Evolutionary conservation across 2,113 vertebrate species (phyloP).

Genomic region (Dendropsophus ebraccatus): DNA sequence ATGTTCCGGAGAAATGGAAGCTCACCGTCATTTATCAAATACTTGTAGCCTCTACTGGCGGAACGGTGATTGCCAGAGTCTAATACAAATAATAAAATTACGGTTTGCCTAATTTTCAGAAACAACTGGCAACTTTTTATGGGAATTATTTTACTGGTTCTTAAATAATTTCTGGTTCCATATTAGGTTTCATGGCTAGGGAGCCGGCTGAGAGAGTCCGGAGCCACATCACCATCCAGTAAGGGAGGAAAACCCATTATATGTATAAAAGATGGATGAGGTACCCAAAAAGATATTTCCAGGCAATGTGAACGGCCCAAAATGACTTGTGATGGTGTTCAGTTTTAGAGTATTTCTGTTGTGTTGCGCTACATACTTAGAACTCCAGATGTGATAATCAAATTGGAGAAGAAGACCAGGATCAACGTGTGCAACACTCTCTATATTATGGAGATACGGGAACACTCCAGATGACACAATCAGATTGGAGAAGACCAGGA

Average conservation of each 20-base stretch:
- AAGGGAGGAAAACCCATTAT: neutral
- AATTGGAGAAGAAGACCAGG: too few species aligned
- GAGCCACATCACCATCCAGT: slow-evolving; percentile 1
- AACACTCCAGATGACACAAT: too few species aligned
- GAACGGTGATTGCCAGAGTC: slow-evolving; percentile 16
- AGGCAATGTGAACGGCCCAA: neutral
- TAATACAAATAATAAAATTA: slow-evolving; percentile 47
- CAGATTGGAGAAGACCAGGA: too few species aligned
- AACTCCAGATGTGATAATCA: too few species aligned
- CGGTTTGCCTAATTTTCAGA: slow-evolving; percentile 37
- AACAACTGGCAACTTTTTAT: slow-evolving; percentile 39
- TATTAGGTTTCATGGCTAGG: slow-evolving; percentile 21
- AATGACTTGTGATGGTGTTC: neutral
- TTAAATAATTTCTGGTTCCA: slow-evolving; percentile 20
- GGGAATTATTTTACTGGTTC: slow-evolving; percentile 24
- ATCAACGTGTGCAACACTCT: too few species aligned
- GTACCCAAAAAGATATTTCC: neutral
- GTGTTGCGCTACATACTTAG: too few species aligned
- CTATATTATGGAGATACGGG: too few species aligned
- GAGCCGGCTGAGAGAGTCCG: neutral
- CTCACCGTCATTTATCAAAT: slow-evolving; percentile 4
- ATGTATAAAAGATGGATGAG: neutral
- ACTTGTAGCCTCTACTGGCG: neutral
- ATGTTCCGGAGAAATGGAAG: slow-evolving; percentile 14
- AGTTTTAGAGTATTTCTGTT: too few species aligned